Evolutionary conservation across 2,113 vertebrate genomes (phyloP).

Genomic region (Phrynocephalus versicolor): DNA sequence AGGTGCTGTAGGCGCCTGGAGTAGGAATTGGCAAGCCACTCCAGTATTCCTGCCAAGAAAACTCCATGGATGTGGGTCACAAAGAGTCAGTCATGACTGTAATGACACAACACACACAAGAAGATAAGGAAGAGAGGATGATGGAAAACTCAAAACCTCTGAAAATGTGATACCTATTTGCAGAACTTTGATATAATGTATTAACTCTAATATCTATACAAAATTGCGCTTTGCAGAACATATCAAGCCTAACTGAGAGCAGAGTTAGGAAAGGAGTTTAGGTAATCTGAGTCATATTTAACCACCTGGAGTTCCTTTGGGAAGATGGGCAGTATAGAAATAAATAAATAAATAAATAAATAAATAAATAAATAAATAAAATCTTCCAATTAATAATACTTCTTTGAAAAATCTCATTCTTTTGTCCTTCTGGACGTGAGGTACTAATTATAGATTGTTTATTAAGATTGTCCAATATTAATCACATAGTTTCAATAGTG

Average conservation of each 20-base stretch:
- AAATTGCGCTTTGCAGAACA: neutral
- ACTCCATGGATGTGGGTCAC: too few species aligned
- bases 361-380: too few species aligned
- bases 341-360: too few species aligned
- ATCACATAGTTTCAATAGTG: conserved; percentile 23
- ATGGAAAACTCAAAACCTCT: neutral
- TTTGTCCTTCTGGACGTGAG: neutral
- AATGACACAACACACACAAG: too few species aligned
- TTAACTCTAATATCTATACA: neutral
- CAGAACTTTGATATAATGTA: neutral
- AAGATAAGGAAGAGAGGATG: neutral
- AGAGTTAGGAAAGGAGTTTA: conserved; percentile 14
- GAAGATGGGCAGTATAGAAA: too few species aligned
- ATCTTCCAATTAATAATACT: neutral
- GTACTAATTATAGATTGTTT: conserved; percentile 27
- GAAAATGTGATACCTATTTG: neutral
- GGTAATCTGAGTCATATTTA: neutral
- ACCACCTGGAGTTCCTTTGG: too few species aligned
- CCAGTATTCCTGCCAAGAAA: too few species aligned
- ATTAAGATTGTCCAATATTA: conserved; percentile 47
- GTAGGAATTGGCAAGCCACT: too few species aligned
- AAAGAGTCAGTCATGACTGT: too few species aligned
- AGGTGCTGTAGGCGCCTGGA: too few species aligned
- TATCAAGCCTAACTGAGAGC: neutral
- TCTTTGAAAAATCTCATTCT: neutral